Evolutionary conservation across 1,140 invertebrate genomes (phyloP).

Genomic region (Drosophila parabipectinata): DNA sequence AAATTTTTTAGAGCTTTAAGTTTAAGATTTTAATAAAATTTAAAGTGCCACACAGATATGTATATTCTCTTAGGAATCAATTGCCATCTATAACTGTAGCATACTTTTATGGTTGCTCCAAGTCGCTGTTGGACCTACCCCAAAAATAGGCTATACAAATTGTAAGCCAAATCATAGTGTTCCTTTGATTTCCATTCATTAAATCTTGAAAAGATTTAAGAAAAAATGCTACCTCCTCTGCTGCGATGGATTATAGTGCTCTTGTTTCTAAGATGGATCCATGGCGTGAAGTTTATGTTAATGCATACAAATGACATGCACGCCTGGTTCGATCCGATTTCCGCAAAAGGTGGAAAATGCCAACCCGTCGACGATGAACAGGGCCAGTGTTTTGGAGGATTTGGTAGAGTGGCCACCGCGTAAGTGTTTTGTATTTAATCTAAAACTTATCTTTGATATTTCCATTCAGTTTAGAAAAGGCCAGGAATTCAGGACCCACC

Average conservation of each 20-base stretch:
- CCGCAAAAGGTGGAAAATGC: conserved; percentile 87
- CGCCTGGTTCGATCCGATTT: conserved; percentile 91
- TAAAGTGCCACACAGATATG: neutral
- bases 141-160: conserved; percentile 13
- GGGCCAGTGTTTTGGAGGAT: conserved; percentile 91
- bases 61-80: no score
- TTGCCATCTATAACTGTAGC: neutral
- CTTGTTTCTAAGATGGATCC: neutral
- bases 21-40: neutral
- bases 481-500: conserved; percentile 84
- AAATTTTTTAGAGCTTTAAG: neutral
- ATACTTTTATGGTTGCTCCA: conserved; percentile 6
- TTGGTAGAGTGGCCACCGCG: conserved; percentile 89
- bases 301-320: conserved; percentile 96
- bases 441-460: no score
- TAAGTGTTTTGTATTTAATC: conserved; percentile 69
- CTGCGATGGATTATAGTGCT: conserved; percentile 1
- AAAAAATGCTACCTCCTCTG: conserved; percentile 2
- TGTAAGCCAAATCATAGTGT: conserved; percentile 1
- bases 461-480: conserved; percentile 84
- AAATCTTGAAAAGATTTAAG: neutral
- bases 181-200: conserved; percentile 16
- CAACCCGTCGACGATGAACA: conserved; percentile 83
- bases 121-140: neutral
- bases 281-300: conserved; percentile 85